Conservation (phyloP, 2,797 vertebrate species). For the Myotis planiceps region DNA sequence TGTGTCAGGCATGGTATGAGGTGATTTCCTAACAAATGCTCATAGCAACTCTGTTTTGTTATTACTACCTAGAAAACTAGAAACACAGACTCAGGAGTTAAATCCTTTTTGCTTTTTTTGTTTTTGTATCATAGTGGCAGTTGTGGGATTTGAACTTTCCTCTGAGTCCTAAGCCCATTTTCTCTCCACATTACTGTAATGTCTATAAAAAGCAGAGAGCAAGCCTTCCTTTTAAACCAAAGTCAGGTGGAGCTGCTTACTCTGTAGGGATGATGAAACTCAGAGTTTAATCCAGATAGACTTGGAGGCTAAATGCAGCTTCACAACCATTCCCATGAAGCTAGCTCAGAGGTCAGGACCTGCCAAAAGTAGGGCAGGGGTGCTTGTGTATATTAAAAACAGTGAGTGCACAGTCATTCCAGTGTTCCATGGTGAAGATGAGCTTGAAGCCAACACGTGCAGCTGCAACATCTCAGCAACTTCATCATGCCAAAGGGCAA, state of each 20-base stretch:
- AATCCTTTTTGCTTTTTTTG: background rate
- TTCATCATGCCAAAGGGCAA: slow-evolving; percentile 34
- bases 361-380: background rate
- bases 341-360: background rate
- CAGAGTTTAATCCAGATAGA: background rate
- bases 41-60: background rate
- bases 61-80: background rate
- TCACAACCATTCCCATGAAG: background rate
- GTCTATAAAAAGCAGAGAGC: background rate
- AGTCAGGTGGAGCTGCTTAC: background rate
- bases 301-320: background rate
- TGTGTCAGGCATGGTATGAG: background rate
- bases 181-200: background rate
- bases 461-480: slow-evolving; percentile 31
- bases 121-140: background rate
- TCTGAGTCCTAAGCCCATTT: background rate
- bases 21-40: background rate
- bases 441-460: background rate
- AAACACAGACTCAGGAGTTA: background rate
- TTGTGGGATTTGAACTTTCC: background rate
- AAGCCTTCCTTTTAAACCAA: background rate
- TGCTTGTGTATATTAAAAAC: background rate
- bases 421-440: background rate
- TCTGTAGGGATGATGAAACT: background rate
- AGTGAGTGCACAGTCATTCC: background rate